Evolutionary conservation across 2,113 vertebrate genomes (phyloP), one percentile per base, ranked within the genome.

Genomic region (Gorsachius goisagi): DNA sequence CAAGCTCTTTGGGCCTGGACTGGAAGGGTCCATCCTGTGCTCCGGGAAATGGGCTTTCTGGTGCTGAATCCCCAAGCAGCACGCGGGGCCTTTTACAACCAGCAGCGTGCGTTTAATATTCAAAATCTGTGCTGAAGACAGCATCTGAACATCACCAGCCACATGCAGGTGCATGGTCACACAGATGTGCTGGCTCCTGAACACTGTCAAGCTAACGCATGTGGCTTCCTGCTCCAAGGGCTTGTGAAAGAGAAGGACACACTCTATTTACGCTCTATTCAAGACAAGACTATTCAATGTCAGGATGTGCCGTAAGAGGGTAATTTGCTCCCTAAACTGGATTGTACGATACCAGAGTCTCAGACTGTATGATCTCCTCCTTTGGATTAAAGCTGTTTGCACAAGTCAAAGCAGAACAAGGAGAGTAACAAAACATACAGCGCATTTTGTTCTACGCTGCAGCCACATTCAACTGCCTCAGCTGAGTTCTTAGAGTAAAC

Each of bases 401-500:
- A 93, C 93, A 79, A 95, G 91, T 80, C 95, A 91, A 76, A 95
- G 87, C 77, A 89, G 91, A 97, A 96, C 91, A 91, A 95, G 94
- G 64, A 79, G 93, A 92, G 75, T 50, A 96, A 94, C 94, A 97
- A 97, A 91, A 95, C 91, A 91, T 37, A 64, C 90, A 74, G 59
- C 28, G 55, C 88, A 83, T 95, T 95, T 91, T 95, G 94, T 79
- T 93, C 81, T 56, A 53, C 53, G 5, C 62, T 41, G 87, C 87
- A 96, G 94, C 87, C 95, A 76, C 96, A 88, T 96, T 96, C 96
- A 97, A 96, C 96, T 76, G 92, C 67, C 91, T 94, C 89, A 89
- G 87, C 45, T 15, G 55, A 95, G 88, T 94, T 93, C 96, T 97
- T 95, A 90, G 96, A 93, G 91, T 97, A 97, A 97, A 97, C 96